Evolutionary conservation across 2,888 invertebrate genomes (phyloP), one percentile per base, ranked within the genome.

Genomic region (Clepsis dumicolana): DNA sequence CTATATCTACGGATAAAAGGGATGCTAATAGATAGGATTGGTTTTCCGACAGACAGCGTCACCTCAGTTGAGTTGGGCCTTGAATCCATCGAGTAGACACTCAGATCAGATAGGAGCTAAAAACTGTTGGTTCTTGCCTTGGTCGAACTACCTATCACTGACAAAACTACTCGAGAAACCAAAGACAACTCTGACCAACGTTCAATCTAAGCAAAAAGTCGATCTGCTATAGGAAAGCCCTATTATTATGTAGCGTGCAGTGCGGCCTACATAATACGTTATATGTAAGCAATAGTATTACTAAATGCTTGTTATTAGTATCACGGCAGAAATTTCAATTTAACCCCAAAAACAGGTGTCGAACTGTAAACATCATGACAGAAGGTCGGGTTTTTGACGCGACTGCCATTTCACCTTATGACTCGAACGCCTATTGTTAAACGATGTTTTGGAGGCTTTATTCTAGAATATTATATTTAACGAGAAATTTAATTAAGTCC

Each of bases 381-480:
- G 8, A 18, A 48, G 48, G 48, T 48, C 48, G 12, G 44, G 10
- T 10, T 16, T 16, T 41, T 44, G 18, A 18, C 16, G 44, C 18
- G 16, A 2, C 18, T 44, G 44, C 44, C 18, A 18, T 44, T 18
- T 48, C 21, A 48, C 48, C 21, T 48, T 8, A 21, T 18, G 48
- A 21, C 48, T 12, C 48, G 12, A 21, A 21, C 52, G 27, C 12
- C 48, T 10, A 48, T 48, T 48, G 48, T 48, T 48, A 10, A 48
- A 2, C 8, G 16, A 16, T 41, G 41, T 48, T 48, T 48, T 21
- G 3, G 10, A 4, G 8, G 14, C n/a, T 59, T n/a, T n/a, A 2
- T 65, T 65, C 65, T 41, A 53, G 65, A 65, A 65, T 10, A 41
- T 5, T 65, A 35, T 24, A 29, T 41, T 16, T 38, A 65, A 44